Percentiles rank a stretch among this genome's conserved stretches.
Evolutionary conservation across 2,888 invertebrate species (phyloP).

Genomic region (Acrobasis suavella): DNA sequence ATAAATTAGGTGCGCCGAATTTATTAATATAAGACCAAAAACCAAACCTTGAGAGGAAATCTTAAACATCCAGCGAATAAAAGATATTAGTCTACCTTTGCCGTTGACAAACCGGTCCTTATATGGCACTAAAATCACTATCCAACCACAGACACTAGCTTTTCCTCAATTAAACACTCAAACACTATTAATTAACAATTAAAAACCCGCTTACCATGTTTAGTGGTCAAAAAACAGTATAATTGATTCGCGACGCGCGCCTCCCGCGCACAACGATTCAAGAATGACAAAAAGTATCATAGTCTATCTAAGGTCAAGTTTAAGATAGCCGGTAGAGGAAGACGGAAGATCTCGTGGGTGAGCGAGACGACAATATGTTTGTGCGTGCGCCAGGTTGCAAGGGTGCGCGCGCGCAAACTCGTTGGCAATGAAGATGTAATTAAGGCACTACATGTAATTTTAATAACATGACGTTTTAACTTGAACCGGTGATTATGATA

Average conservation of each 20-base stretch:
- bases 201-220: slow-evolving; percentile 33
- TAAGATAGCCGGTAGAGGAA: slow-evolving; percentile 54
- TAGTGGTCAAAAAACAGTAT: slow-evolving; percentile 32
- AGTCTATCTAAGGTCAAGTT: slow-evolving; percentile 64
- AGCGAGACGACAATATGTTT: slow-evolving; percentile 43
- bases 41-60: slow-evolving; percentile 10
- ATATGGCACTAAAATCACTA: slow-evolving; percentile 31
- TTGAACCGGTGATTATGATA: slow-evolving; percentile 6
- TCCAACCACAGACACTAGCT: slow-evolving; percentile 26
- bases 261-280: slow-evolving; percentile 42
- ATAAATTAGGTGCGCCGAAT: background rate
- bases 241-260: slow-evolving; percentile 46
- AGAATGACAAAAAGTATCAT: slow-evolving; percentile 56
- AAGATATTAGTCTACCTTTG: slow-evolving; percentile 27
- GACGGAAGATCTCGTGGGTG: slow-evolving; percentile 34
- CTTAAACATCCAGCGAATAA: background rate
- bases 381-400: slow-evolving; percentile 35
- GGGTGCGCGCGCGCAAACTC: slow-evolving; percentile 55
- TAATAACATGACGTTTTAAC: slow-evolving; percentile 24
- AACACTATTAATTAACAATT: slow-evolving; percentile 42
- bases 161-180: slow-evolving; percentile 30
- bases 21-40: background rate
- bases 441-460: slow-evolving; percentile 41
- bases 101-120: slow-evolving; percentile 26
- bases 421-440: slow-evolving; percentile 54